phyloP scores from a whole-genome alignment of 2,888 invertebrate species.

The Carcina quercana region DNA sequence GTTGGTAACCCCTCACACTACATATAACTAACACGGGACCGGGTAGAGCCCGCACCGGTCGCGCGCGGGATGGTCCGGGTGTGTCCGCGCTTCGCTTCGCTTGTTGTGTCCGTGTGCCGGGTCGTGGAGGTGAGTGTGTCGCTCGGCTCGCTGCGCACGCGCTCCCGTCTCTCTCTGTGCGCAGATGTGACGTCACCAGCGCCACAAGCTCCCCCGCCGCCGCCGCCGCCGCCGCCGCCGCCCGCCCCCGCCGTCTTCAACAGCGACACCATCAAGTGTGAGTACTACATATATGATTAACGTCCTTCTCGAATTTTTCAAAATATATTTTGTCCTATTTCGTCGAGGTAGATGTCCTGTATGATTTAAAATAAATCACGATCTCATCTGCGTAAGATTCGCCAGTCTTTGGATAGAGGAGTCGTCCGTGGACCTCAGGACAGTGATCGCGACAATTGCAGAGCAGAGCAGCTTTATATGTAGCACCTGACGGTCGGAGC shows the following conservation, averaged over 20 bases:
- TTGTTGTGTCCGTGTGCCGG: constrained; percentile 9
- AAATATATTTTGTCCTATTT: too few species aligned
- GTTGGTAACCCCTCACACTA: too few species aligned
- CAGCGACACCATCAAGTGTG: constrained; percentile 57
- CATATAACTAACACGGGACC: too few species aligned
- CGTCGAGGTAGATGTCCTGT: too few species aligned
- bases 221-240: constrained; percentile 42
- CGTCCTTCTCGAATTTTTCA: neutral
- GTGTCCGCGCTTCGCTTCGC: neutral
- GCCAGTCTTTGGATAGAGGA: too few species aligned
- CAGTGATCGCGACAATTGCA: too few species aligned
- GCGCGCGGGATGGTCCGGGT: neutral
- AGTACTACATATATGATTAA: constrained; percentile 20
- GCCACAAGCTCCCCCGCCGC: constrained; percentile 46
- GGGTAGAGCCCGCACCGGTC: too few species aligned
- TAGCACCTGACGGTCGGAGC: too few species aligned
- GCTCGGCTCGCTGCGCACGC: constrained; percentile 7
- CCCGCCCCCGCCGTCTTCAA: constrained; percentile 37
- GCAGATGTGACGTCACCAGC: constrained; percentile 29
- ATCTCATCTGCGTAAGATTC: too few species aligned
- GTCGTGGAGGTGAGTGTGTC: constrained; percentile 22
- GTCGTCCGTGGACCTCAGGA: too few species aligned
- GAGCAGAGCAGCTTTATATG: too few species aligned
- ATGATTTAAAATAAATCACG: too few species aligned
- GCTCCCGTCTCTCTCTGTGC: constrained; percentile 4